Evolutionary conservation across 2,113 vertebrate genomes (phyloP).

Genomic region (Bombycilla garrulus): DNA sequence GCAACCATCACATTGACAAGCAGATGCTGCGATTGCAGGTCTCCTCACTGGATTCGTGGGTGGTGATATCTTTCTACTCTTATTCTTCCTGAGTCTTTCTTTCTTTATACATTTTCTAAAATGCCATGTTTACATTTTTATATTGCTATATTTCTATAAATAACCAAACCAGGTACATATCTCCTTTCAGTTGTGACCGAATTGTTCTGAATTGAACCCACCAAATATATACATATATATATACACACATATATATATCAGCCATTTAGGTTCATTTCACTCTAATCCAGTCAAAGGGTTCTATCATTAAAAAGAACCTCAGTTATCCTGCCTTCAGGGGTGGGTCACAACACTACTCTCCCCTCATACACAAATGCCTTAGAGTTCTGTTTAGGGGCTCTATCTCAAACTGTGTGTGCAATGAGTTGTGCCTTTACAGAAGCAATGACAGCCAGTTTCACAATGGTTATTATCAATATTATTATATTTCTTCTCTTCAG

Average conservation of each 20-base stretch:
- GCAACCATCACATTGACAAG: neutral
- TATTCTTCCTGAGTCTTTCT: neutral
- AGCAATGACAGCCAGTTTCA: neutral
- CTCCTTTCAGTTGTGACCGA: neutral
- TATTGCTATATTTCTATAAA: neutral
- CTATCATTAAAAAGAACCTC: neutral
- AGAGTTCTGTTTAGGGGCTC: neutral
- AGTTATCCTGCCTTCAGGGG: neutral
- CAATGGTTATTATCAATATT: neutral
- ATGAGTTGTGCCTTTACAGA: neutral
- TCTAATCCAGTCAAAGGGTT: neutral
- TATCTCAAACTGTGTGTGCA: neutral
- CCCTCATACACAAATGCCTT: neutral
- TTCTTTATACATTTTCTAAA: neutral
- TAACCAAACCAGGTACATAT: neutral
- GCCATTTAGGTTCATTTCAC: neutral
- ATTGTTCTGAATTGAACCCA: rapidly evolving
- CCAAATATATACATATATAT: too few species aligned
- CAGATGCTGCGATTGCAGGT: neutral
- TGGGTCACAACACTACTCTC: neutral
- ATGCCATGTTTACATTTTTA: neutral
- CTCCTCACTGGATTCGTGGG: neutral
- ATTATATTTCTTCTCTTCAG: neutral
- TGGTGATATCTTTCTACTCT: neutral
- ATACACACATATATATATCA: neutral